These are phyloP conservation scores for Petrolisthes manimaculis DNA, from an alignment of 2,888 invertebrate genomes.

Conservation along the genomic window DNA sequence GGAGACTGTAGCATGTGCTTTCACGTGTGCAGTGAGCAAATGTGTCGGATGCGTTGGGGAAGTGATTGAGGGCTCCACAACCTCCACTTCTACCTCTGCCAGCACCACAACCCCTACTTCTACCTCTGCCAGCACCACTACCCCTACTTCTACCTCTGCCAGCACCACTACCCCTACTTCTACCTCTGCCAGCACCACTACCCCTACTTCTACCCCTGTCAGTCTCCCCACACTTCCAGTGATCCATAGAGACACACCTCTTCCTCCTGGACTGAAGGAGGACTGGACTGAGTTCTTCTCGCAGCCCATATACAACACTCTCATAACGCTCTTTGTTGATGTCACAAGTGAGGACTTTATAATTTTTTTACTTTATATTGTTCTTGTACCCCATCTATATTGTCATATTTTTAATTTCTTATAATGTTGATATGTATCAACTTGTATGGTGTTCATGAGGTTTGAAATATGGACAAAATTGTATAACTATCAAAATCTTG, in stretches of 20 bases:
- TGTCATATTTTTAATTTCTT: too few species aligned
- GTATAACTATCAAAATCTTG: too few species aligned
- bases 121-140: background rate
- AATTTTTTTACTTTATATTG: background rate
- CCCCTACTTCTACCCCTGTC: background rate
- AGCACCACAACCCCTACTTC: background rate
- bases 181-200: background rate
- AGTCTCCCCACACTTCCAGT: too few species aligned
- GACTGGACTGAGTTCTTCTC: conserved; percentile 63
- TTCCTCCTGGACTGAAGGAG: conserved; percentile 35
- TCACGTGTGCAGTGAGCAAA: conserved; percentile 41
- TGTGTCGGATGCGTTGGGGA: conserved; percentile 42
- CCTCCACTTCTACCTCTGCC: background rate
- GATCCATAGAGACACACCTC: background rate
- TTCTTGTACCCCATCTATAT: background rate
- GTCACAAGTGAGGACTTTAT: conserved; percentile 37
- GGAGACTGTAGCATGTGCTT: conserved; percentile 50
- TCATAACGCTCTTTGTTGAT: conserved; percentile 42
- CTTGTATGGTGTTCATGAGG: too few species aligned
- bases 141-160: background rate
- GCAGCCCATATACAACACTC: conserved; percentile 39
- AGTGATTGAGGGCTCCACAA: background rate
- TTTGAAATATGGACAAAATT: too few species aligned
- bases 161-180: background rate
- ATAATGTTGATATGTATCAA: too few species aligned